Evolutionary conservation across 1,140 invertebrate species (phyloP), one percentile per base, ranked within the genome.

Genomic region (Armadillidium nasatum): DNA sequence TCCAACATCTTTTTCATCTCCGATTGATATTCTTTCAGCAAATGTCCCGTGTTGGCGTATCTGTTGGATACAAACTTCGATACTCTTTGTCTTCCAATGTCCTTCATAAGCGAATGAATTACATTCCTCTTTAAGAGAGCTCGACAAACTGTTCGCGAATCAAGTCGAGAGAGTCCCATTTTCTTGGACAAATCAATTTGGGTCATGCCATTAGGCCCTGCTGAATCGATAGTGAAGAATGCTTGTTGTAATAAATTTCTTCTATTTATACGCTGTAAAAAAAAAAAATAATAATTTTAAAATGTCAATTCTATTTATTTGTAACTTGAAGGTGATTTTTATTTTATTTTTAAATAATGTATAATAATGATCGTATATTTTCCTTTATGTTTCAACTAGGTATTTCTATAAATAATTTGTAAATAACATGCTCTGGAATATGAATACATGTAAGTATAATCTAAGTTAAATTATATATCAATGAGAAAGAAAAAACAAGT

Each of bases 1-100:
- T 75, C 46, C 72, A 80, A 76, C 78, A 79, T 76, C 69, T 80
- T 80, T 50, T 78, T 78, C 46, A 76, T 79, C 46, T 77, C 78
- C 44, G 50, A 80, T 69, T 75, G 73, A 77, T 80, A 79, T 74
- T 77, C 78, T 66, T 75, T 77, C 44, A 71, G 79, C 22, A 50
- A 85, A 15, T 72, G 73, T 44, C 77, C 77, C 2, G 73, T 73
- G 15, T 43, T 44, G 7, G 69, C 50, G 76, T 46, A 81, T 46
- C 78, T 82, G n/a, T 79, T 67, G 7, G 78, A 75, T 3, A 82
- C 79, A 69, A 80, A 84, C 43, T 78, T 76, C 4, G 80, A 81
- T 7, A 82, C 83, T 46, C 88, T 84, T 78, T 89, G 88, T 44
- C 88, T 83, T 4, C 88, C 88, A 10, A 86, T 82, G 77, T 89